Conservation (phyloP, 2,888 invertebrate species). For the Sminthurinus aureus region DNA sequence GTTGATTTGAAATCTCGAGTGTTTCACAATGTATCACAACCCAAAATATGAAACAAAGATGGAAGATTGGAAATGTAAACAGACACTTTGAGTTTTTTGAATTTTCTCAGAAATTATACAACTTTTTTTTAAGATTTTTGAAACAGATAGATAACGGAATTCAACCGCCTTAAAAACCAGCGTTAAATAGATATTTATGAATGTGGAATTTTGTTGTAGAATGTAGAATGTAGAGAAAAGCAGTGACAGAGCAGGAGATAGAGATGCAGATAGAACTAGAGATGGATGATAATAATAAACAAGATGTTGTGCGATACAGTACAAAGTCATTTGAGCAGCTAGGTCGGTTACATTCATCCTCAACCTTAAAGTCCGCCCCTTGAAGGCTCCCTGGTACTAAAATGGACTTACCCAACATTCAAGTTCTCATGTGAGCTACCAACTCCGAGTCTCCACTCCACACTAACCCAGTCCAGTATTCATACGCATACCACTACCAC, state of each 20-base stretch:
- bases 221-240: not conserved
- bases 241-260: not conserved
- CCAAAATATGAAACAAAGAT: too few species aligned
- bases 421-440: slow-evolving; percentile 15
- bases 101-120: too few species aligned
- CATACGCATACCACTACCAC: not conserved
- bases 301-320: too few species aligned
- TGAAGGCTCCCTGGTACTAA: slow-evolving; percentile 17
- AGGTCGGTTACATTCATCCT: slow-evolving; percentile 1
- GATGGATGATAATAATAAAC: not conserved
- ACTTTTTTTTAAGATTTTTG: too few species aligned
- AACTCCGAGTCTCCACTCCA: too few species aligned
- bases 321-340: not conserved
- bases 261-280: not conserved
- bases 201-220: not conserved
- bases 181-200: not conserved
- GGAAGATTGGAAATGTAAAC: too few species aligned
- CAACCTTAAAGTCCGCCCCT: slow-evolving; percentile 32
- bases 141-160: too few species aligned
- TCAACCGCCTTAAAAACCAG: not conserved
- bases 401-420: slow-evolving; percentile 36
- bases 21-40: too few species aligned
- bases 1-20: too few species aligned
- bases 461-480: too few species aligned
- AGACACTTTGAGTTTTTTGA: too few species aligned